Evolutionary conservation across 2,888 invertebrate genomes (phyloP), one percentile per base, ranked within the genome.

Genomic region (Morpho helenor): DNA sequence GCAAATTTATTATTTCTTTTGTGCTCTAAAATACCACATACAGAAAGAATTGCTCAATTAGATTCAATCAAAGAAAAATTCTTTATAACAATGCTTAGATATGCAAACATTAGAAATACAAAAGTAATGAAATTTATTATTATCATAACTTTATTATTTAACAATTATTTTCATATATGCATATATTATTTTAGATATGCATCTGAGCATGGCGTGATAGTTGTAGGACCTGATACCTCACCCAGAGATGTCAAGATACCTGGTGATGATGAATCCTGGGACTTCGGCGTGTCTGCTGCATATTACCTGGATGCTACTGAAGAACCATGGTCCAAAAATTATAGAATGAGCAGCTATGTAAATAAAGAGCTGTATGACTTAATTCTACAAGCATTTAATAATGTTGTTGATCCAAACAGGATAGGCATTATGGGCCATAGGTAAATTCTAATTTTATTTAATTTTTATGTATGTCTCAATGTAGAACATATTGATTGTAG

Each of bases 141-240:
- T 16, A 16, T 16, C 16, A 16, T 16, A 16, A 16, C 16, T 16
- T 16, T 16, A 16, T 16, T 16, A 16, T 16, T 16, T 16, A 64
- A 64, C 49, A 46, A 59, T 55, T 58, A 50, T 56, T 46, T 22
- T 41, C 39, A 16, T 43, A 8, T 44, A 16, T 43, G 31, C 8
- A 43, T 52, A 23, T 22, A 6, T 31, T 23, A 46, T 40, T 67
- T 39, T 65, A 92, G 93, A 71, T 94, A 95, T 84, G 99, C 99
- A 5, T 93, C 98, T 5, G 92, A 97, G 73, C 92, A 96, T 75
- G 96, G 96, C 0, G 85, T 99, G 3, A 94, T 97, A 64, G 93
- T 99, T 55, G 96, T 99, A 3, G 96, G 95, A 61, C 98, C 99
- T 0, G 99, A 99, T 76, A 99, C 99, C 0, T 99, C 98, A 68